Evolutionary conservation across 2,888 invertebrate species (phyloP).

Genomic region (Trachelus stipa): DNA sequence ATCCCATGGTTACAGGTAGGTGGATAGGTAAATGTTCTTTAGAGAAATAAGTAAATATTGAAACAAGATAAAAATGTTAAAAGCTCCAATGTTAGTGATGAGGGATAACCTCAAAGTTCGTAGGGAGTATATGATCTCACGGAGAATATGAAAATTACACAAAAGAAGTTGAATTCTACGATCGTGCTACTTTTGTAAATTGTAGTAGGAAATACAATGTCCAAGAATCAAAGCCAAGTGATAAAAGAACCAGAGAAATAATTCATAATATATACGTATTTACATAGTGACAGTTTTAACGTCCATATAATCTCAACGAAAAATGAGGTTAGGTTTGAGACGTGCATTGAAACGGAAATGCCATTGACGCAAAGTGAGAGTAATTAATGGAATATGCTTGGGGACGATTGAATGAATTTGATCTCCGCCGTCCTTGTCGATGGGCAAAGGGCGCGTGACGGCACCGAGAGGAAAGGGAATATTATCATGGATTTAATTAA

Average conservation of each 20-base stretch:
- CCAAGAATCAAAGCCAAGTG: too few species aligned
- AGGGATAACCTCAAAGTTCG: not conserved
- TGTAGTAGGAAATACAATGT: not conserved
- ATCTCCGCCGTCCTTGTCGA: conserved; percentile 31
- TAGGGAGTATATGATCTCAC: not conserved
- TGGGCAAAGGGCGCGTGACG: not conserved
- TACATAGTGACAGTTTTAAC: too few species aligned
- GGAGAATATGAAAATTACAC: not conserved
- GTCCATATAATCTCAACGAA: not conserved
- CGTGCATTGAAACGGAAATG: conserved; percentile 49
- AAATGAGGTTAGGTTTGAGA: not conserved
- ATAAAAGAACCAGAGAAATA: too few species aligned
- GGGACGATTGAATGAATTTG: conserved; percentile 41
- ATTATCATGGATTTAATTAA: conserved; percentile 60
- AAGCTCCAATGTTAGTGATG: conserved; percentile 13
- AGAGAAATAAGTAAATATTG: conserved; percentile 30
- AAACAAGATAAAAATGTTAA: conserved; percentile 31
- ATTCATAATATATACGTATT: too few species aligned
- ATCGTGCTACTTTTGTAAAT: not conserved
- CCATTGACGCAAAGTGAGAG: conserved; percentile 52
- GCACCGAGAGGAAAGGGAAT: conserved; percentile 28
- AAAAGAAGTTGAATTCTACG: not conserved
- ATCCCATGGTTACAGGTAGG: conserved; percentile 24
- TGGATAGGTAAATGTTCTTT: conserved; percentile 26
- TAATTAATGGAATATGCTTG: conserved; percentile 50